phyloP scores from a whole-genome alignment of 30 jellyfish, hydroid and myxozoan species.

The Turritopsis rubra region DNA sequence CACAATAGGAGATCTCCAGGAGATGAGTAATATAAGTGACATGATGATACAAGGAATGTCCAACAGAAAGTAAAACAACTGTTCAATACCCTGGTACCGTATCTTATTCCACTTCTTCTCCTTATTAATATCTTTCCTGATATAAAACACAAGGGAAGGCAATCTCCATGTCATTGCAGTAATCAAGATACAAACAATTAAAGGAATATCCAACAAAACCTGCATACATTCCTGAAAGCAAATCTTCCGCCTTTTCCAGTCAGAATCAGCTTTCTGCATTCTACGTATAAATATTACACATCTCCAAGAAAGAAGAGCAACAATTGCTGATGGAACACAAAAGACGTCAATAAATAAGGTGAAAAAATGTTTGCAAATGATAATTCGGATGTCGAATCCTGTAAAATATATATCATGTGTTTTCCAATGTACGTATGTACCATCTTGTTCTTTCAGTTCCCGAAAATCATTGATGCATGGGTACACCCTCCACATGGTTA shows the following conservation, averaged over 20 bases:
- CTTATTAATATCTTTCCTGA: not conserved
- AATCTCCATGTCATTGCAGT: constrained; percentile 65
- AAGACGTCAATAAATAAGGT: constrained; percentile 45
- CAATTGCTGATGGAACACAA: constrained; percentile 64
- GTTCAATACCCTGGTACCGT: constrained; percentile 46
- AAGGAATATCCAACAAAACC: constrained; percentile 65
- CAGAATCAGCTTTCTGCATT: constrained; percentile 34
- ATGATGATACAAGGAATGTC: constrained; percentile 76
- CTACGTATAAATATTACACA: constrained; percentile 44
- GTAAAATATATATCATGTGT: constrained; percentile 35
- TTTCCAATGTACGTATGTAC: constrained; percentile 32
- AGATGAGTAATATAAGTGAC: constrained; percentile 22
- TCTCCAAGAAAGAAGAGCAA: constrained; percentile 84
- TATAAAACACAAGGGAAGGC: constrained; percentile 46
- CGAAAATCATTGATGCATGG: constrained; percentile 53
- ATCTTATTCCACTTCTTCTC: constrained; percentile 31
- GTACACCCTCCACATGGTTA: constrained; percentile 57
- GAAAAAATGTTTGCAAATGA: constrained; percentile 60
- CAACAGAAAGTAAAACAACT: constrained; percentile 34
- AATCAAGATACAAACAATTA: constrained; percentile 35
- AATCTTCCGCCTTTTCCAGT: constrained; percentile 60
- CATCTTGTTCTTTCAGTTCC: not conserved
- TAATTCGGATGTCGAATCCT: constrained; percentile 48
- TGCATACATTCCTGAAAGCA: constrained; percentile 60
- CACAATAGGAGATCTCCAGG: constrained; percentile 75